Percentiles rank a stretch among this genome's conserved stretches.
phyloP scores from a whole-genome alignment of 2,797 vertebrate genomes.

The Molothrus ater region DNA sequence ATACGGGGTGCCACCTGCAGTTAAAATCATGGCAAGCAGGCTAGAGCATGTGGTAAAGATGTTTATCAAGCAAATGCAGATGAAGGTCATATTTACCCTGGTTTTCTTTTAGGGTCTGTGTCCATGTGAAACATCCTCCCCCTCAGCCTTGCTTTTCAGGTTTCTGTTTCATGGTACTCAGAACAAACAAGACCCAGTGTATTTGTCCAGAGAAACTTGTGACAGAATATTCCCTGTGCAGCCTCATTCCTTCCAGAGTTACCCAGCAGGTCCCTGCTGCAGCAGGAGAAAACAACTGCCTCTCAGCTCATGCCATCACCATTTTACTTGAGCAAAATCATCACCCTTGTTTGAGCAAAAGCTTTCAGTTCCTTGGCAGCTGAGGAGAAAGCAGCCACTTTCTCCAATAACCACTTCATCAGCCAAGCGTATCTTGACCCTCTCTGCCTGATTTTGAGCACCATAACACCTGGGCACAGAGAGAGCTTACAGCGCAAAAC shows the following conservation, averaged over 20 bases:
- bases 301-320: not conserved
- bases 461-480: not conserved
- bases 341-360: not conserved
- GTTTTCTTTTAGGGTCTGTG: not conserved
- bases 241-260: not conserved
- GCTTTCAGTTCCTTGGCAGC: accelerated
- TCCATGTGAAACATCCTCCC: not conserved
- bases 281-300: not conserved
- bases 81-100: not conserved
- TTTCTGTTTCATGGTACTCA: not conserved
- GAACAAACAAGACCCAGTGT: not conserved
- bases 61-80: not conserved
- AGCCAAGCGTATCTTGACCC: not conserved
- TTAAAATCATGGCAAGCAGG: not conserved
- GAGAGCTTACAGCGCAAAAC: not conserved
- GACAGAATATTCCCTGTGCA: not conserved
- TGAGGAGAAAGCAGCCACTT: not conserved
- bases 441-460: not conserved
- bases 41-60: not conserved
- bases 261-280: not conserved
- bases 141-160: not conserved
- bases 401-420: not conserved
- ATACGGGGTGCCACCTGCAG: not conserved
- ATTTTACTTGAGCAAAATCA: not conserved
- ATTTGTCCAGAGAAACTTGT: not conserved